A percentile compares a stretch with the other conserved stretches of the same genome.
Conservation (phyloP, 2,113 vertebrate species). For the Malaclemys terrapin region DNA sequence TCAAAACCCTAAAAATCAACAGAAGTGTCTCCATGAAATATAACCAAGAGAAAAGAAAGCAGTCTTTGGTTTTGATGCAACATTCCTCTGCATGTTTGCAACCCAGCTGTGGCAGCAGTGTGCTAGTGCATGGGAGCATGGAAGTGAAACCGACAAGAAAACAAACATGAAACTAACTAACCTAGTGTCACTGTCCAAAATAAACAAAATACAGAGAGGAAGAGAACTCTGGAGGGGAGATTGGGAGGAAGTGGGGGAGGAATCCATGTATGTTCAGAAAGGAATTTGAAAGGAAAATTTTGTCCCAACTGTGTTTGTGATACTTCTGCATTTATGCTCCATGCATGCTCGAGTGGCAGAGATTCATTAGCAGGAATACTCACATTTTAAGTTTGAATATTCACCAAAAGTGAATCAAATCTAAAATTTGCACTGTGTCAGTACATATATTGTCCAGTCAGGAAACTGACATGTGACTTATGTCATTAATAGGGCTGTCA, state of each 20-base stretch:
- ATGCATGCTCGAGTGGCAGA: neutral
- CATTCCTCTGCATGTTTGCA: neutral
- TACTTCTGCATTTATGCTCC: neutral
- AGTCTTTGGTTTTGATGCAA: neutral
- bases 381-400: neutral
- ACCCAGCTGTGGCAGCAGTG: neutral
- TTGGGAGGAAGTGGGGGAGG: neutral
- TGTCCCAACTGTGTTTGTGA: constrained; percentile 35
- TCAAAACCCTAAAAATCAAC: neutral
- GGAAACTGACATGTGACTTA: neutral
- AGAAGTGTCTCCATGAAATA: neutral
- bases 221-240: neutral
- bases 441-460: neutral
- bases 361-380: constrained; percentile 36
- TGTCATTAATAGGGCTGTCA: neutral
- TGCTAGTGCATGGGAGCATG: neutral
- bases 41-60: neutral
- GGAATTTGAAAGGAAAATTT: constrained; percentile 54
- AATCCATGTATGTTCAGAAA: constrained; percentile 27
- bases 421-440: neutral
- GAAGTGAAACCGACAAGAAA: neutral
- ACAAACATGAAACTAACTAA: neutral
- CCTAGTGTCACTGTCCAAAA: constrained; percentile 14
- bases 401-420: neutral
- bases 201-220: constrained; percentile 24